These are phyloP conservation scores for Helicoverpa armigera DNA, from an alignment of 1,140 invertebrate genomes.

Conservation along the genomic window DNA sequence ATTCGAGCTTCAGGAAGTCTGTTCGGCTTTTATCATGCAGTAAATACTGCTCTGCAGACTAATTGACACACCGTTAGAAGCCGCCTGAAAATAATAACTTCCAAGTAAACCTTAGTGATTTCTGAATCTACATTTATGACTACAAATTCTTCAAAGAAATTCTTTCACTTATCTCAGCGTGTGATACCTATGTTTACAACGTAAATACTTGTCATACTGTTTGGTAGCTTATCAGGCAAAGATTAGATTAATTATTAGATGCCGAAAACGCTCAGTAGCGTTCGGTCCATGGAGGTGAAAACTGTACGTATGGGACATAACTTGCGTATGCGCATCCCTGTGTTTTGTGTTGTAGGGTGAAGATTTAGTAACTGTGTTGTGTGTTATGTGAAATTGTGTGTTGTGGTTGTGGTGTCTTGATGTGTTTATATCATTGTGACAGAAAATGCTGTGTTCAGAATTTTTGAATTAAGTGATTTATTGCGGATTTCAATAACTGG, in stretches of 20 bases:
- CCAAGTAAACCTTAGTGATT: no score
- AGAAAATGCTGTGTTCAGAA: background rate
- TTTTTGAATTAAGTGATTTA: background rate
- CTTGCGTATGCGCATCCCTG: background rate
- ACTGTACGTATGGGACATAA: slow-evolving; percentile 13
- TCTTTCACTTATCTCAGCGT: background rate
- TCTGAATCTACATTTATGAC: no score
- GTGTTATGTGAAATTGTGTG: background rate
- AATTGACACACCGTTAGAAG: no score
- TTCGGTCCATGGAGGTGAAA: slow-evolving; percentile 44
- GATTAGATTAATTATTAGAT: slow-evolving; percentile 44
- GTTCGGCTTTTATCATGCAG: no score
- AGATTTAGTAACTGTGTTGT: background rate
- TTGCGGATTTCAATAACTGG: no score
- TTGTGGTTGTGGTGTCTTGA: background rate
- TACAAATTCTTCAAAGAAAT: no score
- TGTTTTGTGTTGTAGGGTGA: background rate
- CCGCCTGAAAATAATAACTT: no score
- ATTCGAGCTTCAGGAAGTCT: no score
- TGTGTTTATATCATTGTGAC: background rate
- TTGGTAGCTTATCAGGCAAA: slow-evolving; percentile 45
- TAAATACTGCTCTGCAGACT: no score
- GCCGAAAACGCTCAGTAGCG: slow-evolving; percentile 13
- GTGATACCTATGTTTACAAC: background rate
- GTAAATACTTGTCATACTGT: slow-evolving; percentile 36